Conservation (phyloP, 1,140 invertebrate species). For the Drosophila bocqueti region DNA sequence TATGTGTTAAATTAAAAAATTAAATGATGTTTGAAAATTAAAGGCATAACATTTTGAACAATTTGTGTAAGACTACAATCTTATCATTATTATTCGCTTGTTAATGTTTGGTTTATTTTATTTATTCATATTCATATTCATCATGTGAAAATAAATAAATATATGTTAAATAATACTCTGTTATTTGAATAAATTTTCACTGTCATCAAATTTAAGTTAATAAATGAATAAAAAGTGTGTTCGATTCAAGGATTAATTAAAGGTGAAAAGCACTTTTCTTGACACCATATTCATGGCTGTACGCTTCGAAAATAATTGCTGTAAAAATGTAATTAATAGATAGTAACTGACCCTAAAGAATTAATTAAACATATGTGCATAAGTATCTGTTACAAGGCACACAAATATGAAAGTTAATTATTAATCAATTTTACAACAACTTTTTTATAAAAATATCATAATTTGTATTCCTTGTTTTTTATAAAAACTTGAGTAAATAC, state of each 20-base stretch:
- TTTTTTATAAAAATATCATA: background rate
- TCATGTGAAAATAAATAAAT: too few relatives aligned
- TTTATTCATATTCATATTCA: too few relatives aligned
- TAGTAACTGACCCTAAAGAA: background rate
- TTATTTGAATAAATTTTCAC: too few relatives aligned
- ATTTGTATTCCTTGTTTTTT: background rate
- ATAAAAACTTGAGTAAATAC: too few relatives aligned
- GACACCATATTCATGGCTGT: background rate
- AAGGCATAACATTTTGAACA: too few relatives aligned
- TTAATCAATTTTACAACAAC: background rate
- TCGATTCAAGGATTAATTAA: background rate
- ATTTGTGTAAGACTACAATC: too few relatives aligned
- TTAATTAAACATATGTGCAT: background rate
- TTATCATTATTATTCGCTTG: too few relatives aligned
- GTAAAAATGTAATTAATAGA: background rate
- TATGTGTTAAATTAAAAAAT: too few relatives aligned
- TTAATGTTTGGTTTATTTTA: too few relatives aligned
- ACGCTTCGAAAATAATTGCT: background rate
- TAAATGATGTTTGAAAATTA: too few relatives aligned
- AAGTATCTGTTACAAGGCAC: background rate
- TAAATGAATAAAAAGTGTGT: background rate
- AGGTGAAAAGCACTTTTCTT: background rate
- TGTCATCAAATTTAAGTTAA: background rate
- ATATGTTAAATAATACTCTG: too few relatives aligned
- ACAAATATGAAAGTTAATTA: background rate